Evolutionary conservation across 2,888 invertebrate genomes (phyloP), one percentile per base, ranked within the genome.

Genomic region (Nomada ferruginata): DNA sequence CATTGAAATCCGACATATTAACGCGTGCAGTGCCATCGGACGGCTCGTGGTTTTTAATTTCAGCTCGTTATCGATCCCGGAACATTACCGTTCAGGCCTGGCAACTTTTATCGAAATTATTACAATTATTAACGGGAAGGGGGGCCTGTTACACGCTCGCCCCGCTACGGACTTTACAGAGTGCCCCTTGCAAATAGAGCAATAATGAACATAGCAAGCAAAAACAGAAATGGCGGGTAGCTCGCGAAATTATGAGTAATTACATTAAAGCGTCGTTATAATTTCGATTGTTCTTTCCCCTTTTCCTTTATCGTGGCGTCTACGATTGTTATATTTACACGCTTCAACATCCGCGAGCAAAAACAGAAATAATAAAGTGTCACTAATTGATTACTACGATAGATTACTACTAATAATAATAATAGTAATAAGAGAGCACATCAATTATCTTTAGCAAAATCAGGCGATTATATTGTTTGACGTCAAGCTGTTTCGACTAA

Each of bases 31-130:
- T 52, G 52, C 50, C 55, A 44, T 44, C 55, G 50, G 47, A 52
- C 44, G 65, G 47, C 53, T 61, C 66, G 44, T 47, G 53, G 20
- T 66, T 72, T 77, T 77, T 77, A 72, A 66, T 77, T 77, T 55
- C 55, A 50, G 53, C 50, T 61, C 73, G 61, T 66, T 80, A 55
- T 60, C 55, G 44, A 66, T 72, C 66, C 55, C 44, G 50, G 15
- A 57, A 61, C 29, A 42, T 44, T 18, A 2, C 60, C 20, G 63
- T 53, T 29, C 36, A n/a, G 20, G 44, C 44, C 23, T 42, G 50
- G 13, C 18, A 52, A 71, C 44, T 66, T 55, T 68, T 64, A 69
- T 44, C 61, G 26, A 63, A 66, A 79, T 80, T 61, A 57, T 80
- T 63, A 57, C 66, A 66, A 68, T 80, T 61, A 23, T 79, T 72